Percentiles rank a stretch among this genome's conserved stretches.
These are phyloP conservation scores for Cloeon dipterum DNA, from an alignment of 2,888 invertebrate species.

Conservation along the genomic window DNA sequence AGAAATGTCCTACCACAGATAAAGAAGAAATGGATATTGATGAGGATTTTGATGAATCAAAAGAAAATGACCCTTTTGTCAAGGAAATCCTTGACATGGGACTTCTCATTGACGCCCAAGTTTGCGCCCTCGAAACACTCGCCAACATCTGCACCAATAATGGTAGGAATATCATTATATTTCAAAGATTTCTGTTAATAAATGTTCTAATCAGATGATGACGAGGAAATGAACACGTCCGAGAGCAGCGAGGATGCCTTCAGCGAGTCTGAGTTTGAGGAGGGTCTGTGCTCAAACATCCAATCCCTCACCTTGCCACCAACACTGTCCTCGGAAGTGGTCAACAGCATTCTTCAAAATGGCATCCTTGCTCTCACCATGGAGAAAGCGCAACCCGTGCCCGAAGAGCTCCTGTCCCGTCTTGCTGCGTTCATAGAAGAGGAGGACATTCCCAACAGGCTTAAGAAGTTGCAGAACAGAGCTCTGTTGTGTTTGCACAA, in stretches of 20 bases:
- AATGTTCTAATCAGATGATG: background rate
- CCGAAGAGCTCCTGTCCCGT: background rate
- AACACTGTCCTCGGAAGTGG: slow-evolving; percentile 5
- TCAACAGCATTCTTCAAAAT: slow-evolving; percentile 32
- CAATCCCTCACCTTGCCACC: background rate
- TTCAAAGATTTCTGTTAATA: background rate
- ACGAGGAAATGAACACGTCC: background rate
- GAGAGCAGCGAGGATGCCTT: background rate
- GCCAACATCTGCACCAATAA: slow-evolving; percentile 45
- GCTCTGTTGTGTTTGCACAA: slow-evolving; percentile 47
- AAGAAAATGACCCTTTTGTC: too few species aligned
- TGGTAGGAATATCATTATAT: slow-evolving; percentile 18
- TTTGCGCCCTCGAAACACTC: slow-evolving; percentile 41
- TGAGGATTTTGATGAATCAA: background rate
- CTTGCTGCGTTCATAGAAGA: background rate
- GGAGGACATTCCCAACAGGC: slow-evolving; percentile 9
- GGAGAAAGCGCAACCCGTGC: background rate
- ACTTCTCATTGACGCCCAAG: slow-evolving; percentile 38
- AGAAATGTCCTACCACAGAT: background rate
- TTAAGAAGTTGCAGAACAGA: slow-evolving; percentile 29
- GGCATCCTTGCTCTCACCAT: slow-evolving; percentile 21
- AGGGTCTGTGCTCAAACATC: background rate
- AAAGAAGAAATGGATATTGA: background rate
- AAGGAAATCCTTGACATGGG: slow-evolving; percentile 24
- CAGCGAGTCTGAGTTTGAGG: background rate